Evolutionary conservation across 2,888 invertebrate species (phyloP), one percentile per base, ranked within the genome.

Genomic region (Ochlodes sylvanus): DNA sequence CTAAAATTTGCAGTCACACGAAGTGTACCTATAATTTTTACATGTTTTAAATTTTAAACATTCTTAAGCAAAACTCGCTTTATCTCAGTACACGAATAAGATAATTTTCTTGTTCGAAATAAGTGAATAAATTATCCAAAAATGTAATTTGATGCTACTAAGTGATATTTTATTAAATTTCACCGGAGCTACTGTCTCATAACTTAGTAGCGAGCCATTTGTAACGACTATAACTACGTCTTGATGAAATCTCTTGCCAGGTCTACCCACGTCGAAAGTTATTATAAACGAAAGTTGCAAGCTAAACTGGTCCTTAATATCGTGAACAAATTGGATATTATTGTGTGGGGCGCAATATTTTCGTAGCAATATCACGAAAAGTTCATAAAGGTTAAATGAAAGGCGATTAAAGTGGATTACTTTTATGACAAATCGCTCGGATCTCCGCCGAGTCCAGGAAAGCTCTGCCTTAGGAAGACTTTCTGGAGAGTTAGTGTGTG

Each of bases 101-200:
- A 6, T 14, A 47, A 47, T 47, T 47, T 5, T 47, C 17, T 9
- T 7, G 42, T 47, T 47, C 47, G 17, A 47, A 52, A 52, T 52
- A 52, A 52, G 21, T 52, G 52, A 52, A 52, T 52, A 50, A 62
- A 52, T 52, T 52, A 62, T 38, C 62, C 34, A 44, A 54, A 64
- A 64, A 55, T 34, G 10, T 56, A 56, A 64, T 64, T 62, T 47
- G 15, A 44, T 19, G 42, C 27, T 44, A 34, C 56, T 47, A 56
- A 64, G 47, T 34, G 56, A 56, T 34, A 34, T 27, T 56, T 56
- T 56, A 64, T 64, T 64, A 64, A 64, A 64, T 64, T 57, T 44
- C 19, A 19, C 42, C 42, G 58, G n/a, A 56, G 34, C 56, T 10
- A 27, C 47, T 47, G 47, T 47, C 47, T 47, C 44, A 56, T 57